Base-by-base conservation (phyloP, 2,797 vertebrate genomes). In the Onychomys arenicola region DNA sequence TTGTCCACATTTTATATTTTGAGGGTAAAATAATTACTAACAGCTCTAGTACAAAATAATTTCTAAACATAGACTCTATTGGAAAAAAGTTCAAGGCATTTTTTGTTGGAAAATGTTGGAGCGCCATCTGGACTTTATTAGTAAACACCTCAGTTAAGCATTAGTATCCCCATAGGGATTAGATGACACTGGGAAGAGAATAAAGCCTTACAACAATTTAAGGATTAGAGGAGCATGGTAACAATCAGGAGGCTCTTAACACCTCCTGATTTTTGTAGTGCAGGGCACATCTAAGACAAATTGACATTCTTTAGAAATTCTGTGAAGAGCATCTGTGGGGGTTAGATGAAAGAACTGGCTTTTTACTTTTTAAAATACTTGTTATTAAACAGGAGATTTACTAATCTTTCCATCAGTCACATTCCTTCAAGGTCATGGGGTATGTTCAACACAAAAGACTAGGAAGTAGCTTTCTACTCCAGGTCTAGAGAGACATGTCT, bases 1-100 rank as follows among this genome's bases (percentile, higher is more conserved):
- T 34, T 55, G 4, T 21, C 55, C 3, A 43, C 13, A 2, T 63
- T 92, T 95, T 81, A 69, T 81, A 89, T 81, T 94, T 85, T 84
- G 81, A 89, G 86, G 34, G 34, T 46, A 95, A 95, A 93, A 46
- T 78, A 90, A 85, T 85, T 91, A 84, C 77, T 96, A 90, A 89
- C 46, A 88, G 76, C 8, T 89, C 40, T 90, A 52, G 8, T 63
- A 65, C 21, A 78, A 89, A 93, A 63, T 12, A 37, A 76, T 77
- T 92, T 85, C 61, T 73, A 93, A 95, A 96, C 37, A 88, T 3
- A 23, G 37, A 94, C 2, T 85, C 52, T 94, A 61, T 29, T 85
- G 82, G 92, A 63, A 83, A 87, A 4, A 90, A 93, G 85, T 94
- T 40, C 52, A 87, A 94, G 82, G 27, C 77, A 6, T 34, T 89